These are phyloP conservation scores for Trilocha varians DNA, from an alignment of 2,888 invertebrate genomes.

Conservation along the genomic window DNA sequence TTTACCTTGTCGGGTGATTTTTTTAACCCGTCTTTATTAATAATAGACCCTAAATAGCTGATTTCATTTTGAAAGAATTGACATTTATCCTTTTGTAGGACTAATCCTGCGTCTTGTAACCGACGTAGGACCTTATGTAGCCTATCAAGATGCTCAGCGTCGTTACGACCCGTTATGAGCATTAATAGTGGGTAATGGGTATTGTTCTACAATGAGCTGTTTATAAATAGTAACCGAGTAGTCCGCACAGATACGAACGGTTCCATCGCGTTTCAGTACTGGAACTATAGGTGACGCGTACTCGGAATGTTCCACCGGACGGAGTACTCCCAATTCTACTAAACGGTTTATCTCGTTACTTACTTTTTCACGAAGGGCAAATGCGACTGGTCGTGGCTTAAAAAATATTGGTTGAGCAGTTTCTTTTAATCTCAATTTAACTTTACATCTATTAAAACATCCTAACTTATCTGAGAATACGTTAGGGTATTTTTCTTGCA, in stretches of 20 bases:
- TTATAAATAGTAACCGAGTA: conserved; percentile 15
- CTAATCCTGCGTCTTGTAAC: conserved; percentile 11
- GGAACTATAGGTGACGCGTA: conserved; percentile 15
- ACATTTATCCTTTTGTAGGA: conserved; percentile 11
- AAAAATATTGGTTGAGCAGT: conserved; percentile 12
- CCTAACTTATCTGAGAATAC: neutral
- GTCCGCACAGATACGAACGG: conserved; percentile 13
- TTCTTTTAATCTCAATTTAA: conserved; percentile 11
- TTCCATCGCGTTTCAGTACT: conserved; percentile 12
- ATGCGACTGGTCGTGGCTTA: conserved; percentile 11
- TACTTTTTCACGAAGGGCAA: conserved; percentile 12
- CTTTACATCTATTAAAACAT: conserved; percentile 7
- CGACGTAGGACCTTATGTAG: conserved; percentile 9
- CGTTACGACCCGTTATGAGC: conserved; percentile 9
- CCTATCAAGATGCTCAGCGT: conserved; percentile 7
- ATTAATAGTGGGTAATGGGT: conserved; percentile 13
- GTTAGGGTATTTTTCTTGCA: neutral
- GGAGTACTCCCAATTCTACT: neutral
- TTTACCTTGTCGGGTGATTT: neutral
- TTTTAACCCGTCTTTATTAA: conserved; percentile 8
- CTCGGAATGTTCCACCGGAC: conserved; percentile 10
- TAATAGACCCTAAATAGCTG: conserved; percentile 9
- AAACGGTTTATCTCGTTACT: conserved; percentile 2
- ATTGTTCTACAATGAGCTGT: conserved; percentile 15
- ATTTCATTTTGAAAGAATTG: conserved; percentile 12